phyloP scores from a whole-genome alignment of 2,113 vertebrate genomes.

The Mesocricetus auratus region DNA sequence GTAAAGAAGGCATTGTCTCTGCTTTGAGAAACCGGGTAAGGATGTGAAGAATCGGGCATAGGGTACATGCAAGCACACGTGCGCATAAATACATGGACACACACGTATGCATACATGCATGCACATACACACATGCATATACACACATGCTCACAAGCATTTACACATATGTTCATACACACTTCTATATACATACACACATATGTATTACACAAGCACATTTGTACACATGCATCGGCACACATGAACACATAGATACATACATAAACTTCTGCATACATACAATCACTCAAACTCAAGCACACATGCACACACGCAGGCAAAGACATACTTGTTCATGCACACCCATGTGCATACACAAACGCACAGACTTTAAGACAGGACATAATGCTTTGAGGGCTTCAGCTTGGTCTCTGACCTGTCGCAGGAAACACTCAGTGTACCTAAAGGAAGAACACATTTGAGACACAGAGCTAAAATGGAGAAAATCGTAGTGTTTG shows the following conservation, averaged over 20 bases:
- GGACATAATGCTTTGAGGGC: neutral
- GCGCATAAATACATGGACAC: neutral
- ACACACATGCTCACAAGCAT: neutral
- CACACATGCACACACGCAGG: neutral
- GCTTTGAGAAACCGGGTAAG: neutral
- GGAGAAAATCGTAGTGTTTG: neutral
- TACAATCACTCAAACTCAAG: neutral
- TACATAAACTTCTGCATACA: neutral
- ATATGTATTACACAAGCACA: neutral
- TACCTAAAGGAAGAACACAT: neutral
- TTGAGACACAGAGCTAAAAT: neutral
- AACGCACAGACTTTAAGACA: neutral
- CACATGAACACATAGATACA: neutral
- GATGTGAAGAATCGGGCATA: neutral
- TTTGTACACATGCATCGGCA: too few relatives aligned
- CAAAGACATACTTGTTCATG: too few relatives aligned
- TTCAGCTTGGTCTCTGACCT: neutral
- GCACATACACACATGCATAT: neutral
- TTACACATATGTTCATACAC: neutral
- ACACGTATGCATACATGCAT: too few relatives aligned
- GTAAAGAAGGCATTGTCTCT: neutral
- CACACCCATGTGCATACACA: neutral
- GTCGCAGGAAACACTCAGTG: neutral
- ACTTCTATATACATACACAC: neutral
- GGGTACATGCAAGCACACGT: neutral